Conservation (phyloP, 2,113 vertebrate species). For the Edolisoma coerulescens region DNA sequence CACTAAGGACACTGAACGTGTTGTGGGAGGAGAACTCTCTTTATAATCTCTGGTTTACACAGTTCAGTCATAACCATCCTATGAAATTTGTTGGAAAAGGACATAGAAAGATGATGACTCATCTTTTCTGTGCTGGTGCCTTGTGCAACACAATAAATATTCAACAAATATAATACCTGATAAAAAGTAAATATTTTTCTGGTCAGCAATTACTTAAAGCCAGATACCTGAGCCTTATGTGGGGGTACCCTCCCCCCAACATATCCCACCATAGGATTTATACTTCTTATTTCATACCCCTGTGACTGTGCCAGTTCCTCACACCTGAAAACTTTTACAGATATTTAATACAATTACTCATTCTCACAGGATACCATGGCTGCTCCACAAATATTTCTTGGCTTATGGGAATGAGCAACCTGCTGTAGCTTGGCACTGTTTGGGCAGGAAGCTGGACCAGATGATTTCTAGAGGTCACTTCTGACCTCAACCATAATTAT, state of each 20-base stretch:
- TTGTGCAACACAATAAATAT: neutral
- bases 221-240: neutral
- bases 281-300: neutral
- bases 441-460: neutral
- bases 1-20: neutral
- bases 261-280: neutral
- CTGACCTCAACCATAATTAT: neutral
- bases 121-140: neutral
- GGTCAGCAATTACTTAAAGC: neutral
- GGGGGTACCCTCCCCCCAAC: accelerated
- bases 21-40: neutral
- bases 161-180: neutral
- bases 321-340: neutral
- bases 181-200: neutral
- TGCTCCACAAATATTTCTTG: neutral
- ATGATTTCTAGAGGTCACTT: neutral
- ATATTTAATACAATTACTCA: neutral
- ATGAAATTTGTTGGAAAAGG: neutral
- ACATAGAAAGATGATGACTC: neutral
- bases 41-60: neutral
- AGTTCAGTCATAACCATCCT: neutral
- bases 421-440: neutral
- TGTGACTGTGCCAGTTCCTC: neutral
- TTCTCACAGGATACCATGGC: accelerated
- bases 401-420: neutral